Base-by-base conservation (phyloP, 1,140 invertebrate genomes). In the Zaprionus gabonicus region DNA sequence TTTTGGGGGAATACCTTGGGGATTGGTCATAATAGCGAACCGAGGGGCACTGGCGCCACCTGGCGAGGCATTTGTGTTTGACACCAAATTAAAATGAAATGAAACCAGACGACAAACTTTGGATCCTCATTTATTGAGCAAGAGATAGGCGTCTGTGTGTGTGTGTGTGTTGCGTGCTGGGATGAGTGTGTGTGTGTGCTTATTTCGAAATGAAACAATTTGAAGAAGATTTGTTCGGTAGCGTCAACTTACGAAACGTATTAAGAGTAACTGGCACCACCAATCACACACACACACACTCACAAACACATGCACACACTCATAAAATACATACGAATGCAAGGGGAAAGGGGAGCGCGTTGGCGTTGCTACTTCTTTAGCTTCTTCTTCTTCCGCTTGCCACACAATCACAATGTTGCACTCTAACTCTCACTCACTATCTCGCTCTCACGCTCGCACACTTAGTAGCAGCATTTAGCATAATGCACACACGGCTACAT, bases 1-100 rank as follows among this genome's bases (percentile, higher is more conserved):
- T 72, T 66, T 82, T 71, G 69, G 85, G 83, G 84, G 85, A 88
- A 88, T 84, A 88, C 84, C 85, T 90, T 76, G 74, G 65, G 51
- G 67, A 88, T 80, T 88, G 78, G 57, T 87, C 83, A 87, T 76
- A 59, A 23, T 31, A 17, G n/a, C 6, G 15, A 41, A 41, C 38
- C n/a, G 15, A n/a, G 38, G 27, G 27, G 66, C n/a, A 55, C 12
- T 71, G 46, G 73, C 73, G 73, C 73, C 73, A 71, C 73, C 68
- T 76, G 66, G 66, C 20, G 64, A 27, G 10, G 38, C 38, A 12
- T 27, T 41, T 27, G 62, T 36, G n/a, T 71, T 44, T 76, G 63
- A 67, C 63, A 76, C 69, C 27, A 62, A 67, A 55, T 5, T 10
- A 10, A 34, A 51, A 51, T 63, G 27, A 65, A 71, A 75, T 41